phyloP scores from a whole-genome alignment of 1,140 invertebrate species.

The Cydia splendana region DNA sequence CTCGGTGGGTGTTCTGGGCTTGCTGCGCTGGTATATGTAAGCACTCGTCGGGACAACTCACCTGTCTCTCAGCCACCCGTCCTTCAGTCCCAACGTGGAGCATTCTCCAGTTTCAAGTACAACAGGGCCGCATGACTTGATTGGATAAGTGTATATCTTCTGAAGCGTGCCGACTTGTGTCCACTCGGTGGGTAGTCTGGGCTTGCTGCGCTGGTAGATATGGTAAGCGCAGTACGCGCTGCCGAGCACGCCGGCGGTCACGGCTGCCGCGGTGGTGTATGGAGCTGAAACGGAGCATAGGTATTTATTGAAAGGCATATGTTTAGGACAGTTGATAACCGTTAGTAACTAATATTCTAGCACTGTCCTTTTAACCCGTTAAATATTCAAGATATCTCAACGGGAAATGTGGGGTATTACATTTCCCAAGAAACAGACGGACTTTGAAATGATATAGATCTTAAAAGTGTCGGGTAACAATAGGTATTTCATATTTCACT shows the following conservation, averaged over 20 bases:
- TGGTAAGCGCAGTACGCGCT: slow-evolving; percentile 30
- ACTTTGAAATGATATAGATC: too few species aligned
- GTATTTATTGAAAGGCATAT: neutral
- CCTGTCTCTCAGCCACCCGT: slow-evolving; percentile 70
- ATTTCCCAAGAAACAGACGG: too few species aligned
- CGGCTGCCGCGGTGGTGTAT: slow-evolving; percentile 5
- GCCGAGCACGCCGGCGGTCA: slow-evolving; percentile 27
- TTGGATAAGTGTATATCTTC: slow-evolving; percentile 65
- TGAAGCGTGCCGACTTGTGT: slow-evolving; percentile 69
- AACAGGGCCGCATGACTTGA: slow-evolving; percentile 70
- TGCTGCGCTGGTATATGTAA: slow-evolving; percentile 14
- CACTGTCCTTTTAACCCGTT: too few species aligned
- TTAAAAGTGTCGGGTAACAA: too few species aligned
- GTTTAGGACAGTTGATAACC: too few species aligned
- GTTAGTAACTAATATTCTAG: too few species aligned
- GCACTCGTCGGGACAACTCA: too few species aligned
- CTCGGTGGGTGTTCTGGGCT: slow-evolving; percentile 10
- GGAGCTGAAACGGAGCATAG: slow-evolving; percentile 15
- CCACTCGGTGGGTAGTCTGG: slow-evolving; percentile 26
- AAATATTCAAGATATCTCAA: too few species aligned
- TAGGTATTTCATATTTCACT: too few species aligned
- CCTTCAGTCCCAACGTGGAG: slow-evolving; percentile 61
- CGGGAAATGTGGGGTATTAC: too few species aligned
- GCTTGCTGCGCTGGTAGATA: slow-evolving; percentile 23
- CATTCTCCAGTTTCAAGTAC: slow-evolving; percentile 64